Conservation (phyloP, 2,797 vertebrate species). For the Enteromius thamalakanensis region DNA sequence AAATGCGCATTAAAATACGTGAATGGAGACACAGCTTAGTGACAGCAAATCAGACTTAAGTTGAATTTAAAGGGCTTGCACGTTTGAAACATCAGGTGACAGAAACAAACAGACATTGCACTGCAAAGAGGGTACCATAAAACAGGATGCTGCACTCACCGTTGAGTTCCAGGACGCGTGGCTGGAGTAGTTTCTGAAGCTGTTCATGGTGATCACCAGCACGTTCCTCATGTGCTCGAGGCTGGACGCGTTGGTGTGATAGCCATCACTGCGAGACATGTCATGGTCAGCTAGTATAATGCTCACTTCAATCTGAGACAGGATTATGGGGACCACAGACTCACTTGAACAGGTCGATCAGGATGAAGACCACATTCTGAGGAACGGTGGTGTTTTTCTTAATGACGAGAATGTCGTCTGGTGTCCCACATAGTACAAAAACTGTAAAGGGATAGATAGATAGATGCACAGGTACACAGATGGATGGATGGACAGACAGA, state of each 20-base stretch:
- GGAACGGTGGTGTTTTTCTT: conserved; percentile 61
- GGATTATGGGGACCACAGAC: conserved; percentile 52
- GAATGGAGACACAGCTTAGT: too few species aligned
- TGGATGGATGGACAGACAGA: neutral
- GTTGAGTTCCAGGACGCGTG: conserved; percentile 47
- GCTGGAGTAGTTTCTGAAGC: conserved; percentile 63
- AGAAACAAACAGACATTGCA: too few species aligned
- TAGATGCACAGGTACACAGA: rapidly evolving
- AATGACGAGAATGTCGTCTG: conserved; percentile 67
- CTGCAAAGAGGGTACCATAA: too few species aligned
- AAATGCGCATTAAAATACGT: too few species aligned
- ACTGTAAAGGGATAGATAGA: conserved; percentile 73
- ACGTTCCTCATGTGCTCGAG: conserved; percentile 70
- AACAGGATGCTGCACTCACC: conserved; percentile 60
- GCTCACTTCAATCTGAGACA: neutral
- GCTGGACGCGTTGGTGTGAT: conserved; percentile 71
- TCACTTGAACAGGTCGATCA: conserved; percentile 95
- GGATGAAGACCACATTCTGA: conserved; percentile 82
- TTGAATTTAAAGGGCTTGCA: too few species aligned
- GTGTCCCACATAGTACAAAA: conserved; percentile 85
- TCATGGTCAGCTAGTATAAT: neutral
- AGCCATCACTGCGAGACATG: conserved; percentile 67
- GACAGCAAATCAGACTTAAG: too few species aligned
- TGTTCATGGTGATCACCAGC: conserved; percentile 75
- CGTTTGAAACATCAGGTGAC: too few species aligned